A percentile compares a stretch with the other conserved stretches of the same genome.
Conservation (phyloP, 2,113 vertebrate genomes). For the Plestiodon gilberti region DNA sequence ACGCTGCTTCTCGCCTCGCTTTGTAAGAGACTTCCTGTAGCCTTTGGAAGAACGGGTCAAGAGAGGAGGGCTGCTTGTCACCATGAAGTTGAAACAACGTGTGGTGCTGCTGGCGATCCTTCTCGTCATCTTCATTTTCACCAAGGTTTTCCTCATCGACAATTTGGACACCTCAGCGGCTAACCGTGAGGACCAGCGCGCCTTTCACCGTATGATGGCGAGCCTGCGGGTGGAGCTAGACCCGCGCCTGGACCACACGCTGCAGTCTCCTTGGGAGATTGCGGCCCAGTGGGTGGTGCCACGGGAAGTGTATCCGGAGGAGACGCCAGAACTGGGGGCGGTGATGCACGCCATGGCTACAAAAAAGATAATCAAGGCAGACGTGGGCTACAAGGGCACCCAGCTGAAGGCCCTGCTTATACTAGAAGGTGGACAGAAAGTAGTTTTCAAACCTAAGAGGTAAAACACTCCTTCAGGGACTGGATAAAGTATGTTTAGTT, state of each 20-base stretch:
- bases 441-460: slow-evolving; percentile 99
- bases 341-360: slow-evolving; percentile 90
- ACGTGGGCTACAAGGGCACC: slow-evolving; percentile 97
- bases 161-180: slow-evolving; percentile 93
- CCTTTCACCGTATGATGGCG: slow-evolving; percentile 94
- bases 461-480: slow-evolving; percentile 55
- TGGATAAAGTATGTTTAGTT: not conserved
- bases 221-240: slow-evolving; percentile 85
- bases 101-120: slow-evolving; percentile 92
- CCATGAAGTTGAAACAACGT: slow-evolving; percentile 99
- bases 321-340: slow-evolving; percentile 93
- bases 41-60: slow-evolving; percentile 36
- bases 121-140: slow-evolving; percentile 95
- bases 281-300: slow-evolving; percentile 97
- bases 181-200: slow-evolving; percentile 90
- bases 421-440: slow-evolving; percentile 97
- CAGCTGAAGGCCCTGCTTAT: slow-evolving; percentile 95
- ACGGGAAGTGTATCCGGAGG: slow-evolving; percentile 95
- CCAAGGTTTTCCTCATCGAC: slow-evolving; percentile 97
- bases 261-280: slow-evolving; percentile 98
- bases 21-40: slow-evolving; percentile 60
- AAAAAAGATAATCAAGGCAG: slow-evolving; percentile 89
- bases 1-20: slow-evolving; percentile 60
- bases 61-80: slow-evolving; percentile 62
- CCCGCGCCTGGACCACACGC: slow-evolving; percentile 89